These are phyloP conservation scores for Pegea sp. DNA, from an alignment of 23 tunicate genomes.

Conservation along the genomic window DNA sequence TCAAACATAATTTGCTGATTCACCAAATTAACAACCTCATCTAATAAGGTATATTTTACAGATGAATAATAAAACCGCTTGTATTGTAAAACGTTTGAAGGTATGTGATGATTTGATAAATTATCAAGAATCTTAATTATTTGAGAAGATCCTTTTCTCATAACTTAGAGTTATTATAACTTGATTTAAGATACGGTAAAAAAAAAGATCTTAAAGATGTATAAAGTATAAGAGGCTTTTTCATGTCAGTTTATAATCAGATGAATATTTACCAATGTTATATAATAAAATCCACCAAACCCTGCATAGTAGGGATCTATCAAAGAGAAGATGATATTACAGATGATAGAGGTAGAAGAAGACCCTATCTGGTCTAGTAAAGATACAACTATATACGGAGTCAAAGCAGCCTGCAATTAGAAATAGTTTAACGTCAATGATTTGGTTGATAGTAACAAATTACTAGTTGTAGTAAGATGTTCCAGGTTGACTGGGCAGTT, in stretches of 20 bases:
- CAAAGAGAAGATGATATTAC: constrained; percentile 36
- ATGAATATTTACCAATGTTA: constrained; percentile 15
- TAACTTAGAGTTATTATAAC: too few species aligned
- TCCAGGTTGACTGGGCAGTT: constrained; percentile 31
- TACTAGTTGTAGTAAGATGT: constrained; percentile 43
- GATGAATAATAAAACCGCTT: too few species aligned
- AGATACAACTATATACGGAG: constrained; percentile 49
- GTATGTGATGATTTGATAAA: too few species aligned
- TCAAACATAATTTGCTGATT: too few species aligned
- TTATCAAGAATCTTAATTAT: too few species aligned
- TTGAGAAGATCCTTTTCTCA: too few species aligned
- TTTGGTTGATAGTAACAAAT: too few species aligned
- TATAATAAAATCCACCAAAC: constrained; percentile 64
- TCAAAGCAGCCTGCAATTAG: constrained; percentile 13
- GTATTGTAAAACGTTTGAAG: too few species aligned
- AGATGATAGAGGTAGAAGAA: constrained; percentile 11
- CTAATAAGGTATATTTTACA: too few species aligned
- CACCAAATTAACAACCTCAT: too few species aligned
- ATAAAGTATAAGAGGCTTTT: background rate
- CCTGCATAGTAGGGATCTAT: constrained; percentile 51
- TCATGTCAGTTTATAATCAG: background rate
- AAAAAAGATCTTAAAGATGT: too few species aligned
- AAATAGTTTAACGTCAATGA: background rate
- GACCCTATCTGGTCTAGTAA: constrained; percentile 41
- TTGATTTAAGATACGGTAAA: too few species aligned